Conservation (phyloP, 2,113 vertebrate genomes). For the Cryptomyrus ogoouensis region DNA sequence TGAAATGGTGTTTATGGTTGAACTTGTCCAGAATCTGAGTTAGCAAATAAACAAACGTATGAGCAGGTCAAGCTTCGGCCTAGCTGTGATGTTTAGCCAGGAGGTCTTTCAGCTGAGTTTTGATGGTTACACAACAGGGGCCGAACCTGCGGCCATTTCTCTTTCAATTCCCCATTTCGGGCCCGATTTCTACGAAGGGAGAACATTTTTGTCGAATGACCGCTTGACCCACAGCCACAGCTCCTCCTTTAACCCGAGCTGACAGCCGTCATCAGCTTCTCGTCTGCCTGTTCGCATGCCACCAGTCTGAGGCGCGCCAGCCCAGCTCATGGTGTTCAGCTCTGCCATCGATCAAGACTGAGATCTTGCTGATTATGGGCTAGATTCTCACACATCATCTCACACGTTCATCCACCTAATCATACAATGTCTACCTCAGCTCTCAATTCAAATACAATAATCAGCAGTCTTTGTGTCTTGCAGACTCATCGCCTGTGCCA, state of each 20-base stretch:
- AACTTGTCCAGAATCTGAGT: neutral
- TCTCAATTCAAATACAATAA: no score
- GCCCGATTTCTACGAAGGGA: neutral
- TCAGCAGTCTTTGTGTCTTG: no score
- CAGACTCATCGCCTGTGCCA: no score
- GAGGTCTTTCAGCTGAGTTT: neutral
- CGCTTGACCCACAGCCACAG: neutral
- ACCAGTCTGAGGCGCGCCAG: neutral
- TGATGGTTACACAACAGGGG: neutral
- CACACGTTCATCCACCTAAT: no score
- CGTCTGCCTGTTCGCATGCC: neutral
- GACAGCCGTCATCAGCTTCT: neutral
- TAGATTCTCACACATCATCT: neutral
- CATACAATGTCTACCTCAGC: no score
- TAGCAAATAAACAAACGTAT: neutral
- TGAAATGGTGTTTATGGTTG: neutral
- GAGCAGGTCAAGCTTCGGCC: neutral
- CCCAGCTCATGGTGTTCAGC: neutral
- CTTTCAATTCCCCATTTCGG: neutral
- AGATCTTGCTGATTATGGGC: neutral
- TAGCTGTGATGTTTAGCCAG: neutral
- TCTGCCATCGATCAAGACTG: neutral
- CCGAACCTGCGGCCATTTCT: neutral
- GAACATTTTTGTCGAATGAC: neutral
- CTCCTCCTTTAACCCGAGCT: neutral